Conservation (phyloP, 2,888 invertebrate species). For the Fragum sueziense region DNA sequence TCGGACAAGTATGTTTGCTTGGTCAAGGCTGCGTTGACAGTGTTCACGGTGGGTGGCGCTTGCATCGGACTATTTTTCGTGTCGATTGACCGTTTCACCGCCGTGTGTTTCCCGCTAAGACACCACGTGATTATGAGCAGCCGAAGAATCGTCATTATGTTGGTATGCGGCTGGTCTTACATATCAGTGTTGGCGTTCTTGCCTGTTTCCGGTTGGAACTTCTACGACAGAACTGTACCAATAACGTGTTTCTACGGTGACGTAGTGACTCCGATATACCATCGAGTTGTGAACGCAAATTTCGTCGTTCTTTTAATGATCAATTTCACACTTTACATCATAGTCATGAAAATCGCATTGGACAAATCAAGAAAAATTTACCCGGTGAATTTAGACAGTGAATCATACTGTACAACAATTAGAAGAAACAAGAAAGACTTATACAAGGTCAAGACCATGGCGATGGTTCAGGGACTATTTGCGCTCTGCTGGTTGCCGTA, state of each 20-base stretch:
- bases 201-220: conserved; percentile 47
- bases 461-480: conserved; percentile 51
- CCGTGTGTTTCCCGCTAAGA: conserved; percentile 44
- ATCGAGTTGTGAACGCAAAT: conserved; percentile 24
- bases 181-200: conserved; percentile 24
- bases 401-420: not conserved
- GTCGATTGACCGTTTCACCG: conserved; percentile 43
- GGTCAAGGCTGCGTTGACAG: conserved; percentile 34
- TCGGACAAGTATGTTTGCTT: conserved; percentile 45
- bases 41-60: conserved; percentile 37
- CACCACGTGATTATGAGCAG: conserved; percentile 16
- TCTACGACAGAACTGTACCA: conserved; percentile 35
- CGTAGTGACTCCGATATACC: conserved; percentile 45
- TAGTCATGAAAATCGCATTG: conserved; percentile 36
- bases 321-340: conserved; percentile 36
- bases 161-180: conserved; percentile 39
- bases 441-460: conserved; percentile 47
- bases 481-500: conserved; percentile 49
- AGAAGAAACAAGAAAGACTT: conserved; percentile 19
- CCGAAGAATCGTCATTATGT: conserved; percentile 25
- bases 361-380: conserved; percentile 21
- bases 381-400: not conserved
- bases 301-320: conserved; percentile 26
- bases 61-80: conserved; percentile 39
- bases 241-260: conserved; percentile 20